phyloP scores from a whole-genome alignment of 2,888 invertebrate species.

The Pterostichus madidus region DNA sequence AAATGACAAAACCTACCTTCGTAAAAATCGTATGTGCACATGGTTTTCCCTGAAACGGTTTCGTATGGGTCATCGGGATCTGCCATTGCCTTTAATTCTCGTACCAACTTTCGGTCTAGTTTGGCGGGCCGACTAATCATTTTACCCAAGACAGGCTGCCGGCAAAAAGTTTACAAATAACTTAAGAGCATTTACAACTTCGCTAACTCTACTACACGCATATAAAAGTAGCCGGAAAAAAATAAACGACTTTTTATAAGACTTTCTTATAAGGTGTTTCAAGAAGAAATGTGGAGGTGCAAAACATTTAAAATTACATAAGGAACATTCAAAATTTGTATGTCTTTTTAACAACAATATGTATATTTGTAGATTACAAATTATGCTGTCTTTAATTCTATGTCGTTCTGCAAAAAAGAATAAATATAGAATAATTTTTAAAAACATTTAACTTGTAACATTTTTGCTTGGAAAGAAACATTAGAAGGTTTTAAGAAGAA shows the following conservation, averaged over 20 bases:
- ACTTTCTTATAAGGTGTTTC: neutral
- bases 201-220: constrained; percentile 12
- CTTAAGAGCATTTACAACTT: constrained; percentile 53
- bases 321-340: too few species aligned
- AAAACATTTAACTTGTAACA: too few species aligned
- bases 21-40: constrained; percentile 99
- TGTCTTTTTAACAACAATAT: too few species aligned
- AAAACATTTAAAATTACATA: too few species aligned
- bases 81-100: constrained; percentile 88
- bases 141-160: constrained; percentile 92
- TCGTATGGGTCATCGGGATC: constrained; percentile 91
- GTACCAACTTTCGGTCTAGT: constrained; percentile 88
- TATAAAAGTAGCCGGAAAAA: constrained; percentile 17
- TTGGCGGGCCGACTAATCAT: constrained; percentile 89
- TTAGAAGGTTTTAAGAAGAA: too few species aligned
- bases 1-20: constrained; percentile 83
- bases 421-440: too few species aligned
- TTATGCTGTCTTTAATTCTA: too few species aligned
- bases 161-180: constrained; percentile 68
- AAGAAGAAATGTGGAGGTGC: neutral
- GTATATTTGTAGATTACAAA: too few species aligned
- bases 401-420: too few species aligned
- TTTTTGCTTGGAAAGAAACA: too few species aligned
- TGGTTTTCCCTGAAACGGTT: constrained; percentile 93
- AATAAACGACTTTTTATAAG: constrained; percentile 5